phyloP scores from a whole-genome alignment of 2,888 invertebrate genomes.

The Patella ulyssiponensis region DNA sequence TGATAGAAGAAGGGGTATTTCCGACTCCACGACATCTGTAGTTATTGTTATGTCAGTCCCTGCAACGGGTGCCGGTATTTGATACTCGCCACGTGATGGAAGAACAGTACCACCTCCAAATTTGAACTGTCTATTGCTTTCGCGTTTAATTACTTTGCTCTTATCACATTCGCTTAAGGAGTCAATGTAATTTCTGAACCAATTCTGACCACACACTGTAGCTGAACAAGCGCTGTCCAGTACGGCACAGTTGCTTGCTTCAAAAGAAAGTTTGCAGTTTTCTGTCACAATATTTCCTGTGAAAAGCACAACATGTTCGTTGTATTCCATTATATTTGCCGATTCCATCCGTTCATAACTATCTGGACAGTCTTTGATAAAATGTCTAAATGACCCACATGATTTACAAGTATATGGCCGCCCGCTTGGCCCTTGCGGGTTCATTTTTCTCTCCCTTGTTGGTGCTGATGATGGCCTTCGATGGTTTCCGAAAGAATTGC shows the following conservation, averaged over 20 bases:
- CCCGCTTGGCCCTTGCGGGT: conserved; percentile 12
- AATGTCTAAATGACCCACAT: conserved; percentile 36
- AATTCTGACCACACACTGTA: conserved; percentile 36
- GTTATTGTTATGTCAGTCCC: conserved; percentile 28
- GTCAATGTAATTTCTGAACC: conserved; percentile 33
- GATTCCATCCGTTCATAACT: conserved; percentile 31
- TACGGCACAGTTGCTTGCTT: conserved; percentile 35
- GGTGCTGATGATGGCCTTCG: not conserved
- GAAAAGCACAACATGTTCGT: conserved; percentile 35
- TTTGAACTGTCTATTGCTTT: conserved; percentile 29
- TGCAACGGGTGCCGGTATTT: conserved; percentile 35
- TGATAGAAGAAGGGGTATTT: conserved; percentile 33
- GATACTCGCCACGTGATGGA: conserved; percentile 27
- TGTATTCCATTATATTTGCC: conserved; percentile 8
- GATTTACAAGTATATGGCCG: not conserved
- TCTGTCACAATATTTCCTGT: conserved; percentile 32
- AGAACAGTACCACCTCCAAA: conserved; percentile 36
- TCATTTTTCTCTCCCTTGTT: not conserved
- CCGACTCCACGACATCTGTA: conserved; percentile 34
- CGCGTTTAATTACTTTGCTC: conserved; percentile 19
- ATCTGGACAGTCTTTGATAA: conserved; percentile 32
- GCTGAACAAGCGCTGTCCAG: conserved; percentile 37
- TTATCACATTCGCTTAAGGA: conserved; percentile 19
- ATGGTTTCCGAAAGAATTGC: not conserved
- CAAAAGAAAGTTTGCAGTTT: conserved; percentile 23